phyloP scores from a whole-genome alignment of 2,113 vertebrate genomes.

The Mungos mungo region DNA sequence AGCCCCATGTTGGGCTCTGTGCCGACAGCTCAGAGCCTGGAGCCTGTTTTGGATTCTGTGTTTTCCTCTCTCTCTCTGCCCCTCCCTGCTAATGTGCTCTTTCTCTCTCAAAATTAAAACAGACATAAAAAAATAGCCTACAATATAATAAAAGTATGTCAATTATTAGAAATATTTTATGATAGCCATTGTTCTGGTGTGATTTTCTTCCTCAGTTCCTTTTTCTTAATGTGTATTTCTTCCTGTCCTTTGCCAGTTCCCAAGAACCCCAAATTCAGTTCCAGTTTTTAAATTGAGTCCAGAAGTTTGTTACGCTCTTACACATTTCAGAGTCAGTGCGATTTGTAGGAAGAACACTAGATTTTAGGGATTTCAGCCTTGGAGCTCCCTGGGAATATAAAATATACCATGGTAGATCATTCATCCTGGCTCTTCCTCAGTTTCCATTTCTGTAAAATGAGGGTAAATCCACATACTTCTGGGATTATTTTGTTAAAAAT shows the following conservation, averaged over 20 bases:
- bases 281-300: not conserved
- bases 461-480: not conserved
- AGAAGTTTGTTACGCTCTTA: not conserved
- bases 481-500: not conserved
- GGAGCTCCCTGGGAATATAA: not conserved
- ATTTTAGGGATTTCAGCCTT: not conserved
- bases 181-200: not conserved
- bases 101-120: too few relatives aligned
- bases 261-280: not conserved
- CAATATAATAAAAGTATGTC: not conserved
- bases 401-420: not conserved
- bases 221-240: not conserved
- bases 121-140: not conserved
- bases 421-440: not conserved
- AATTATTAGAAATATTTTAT: not conserved
- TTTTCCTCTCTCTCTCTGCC: too few relatives aligned
- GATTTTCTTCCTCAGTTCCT: not conserved
- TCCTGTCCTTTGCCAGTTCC: not conserved
- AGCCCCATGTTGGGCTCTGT: too few relatives aligned
- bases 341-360: not conserved
- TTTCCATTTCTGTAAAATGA: not conserved
- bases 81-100: too few relatives aligned
- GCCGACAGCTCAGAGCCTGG: too few relatives aligned
- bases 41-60: too few relatives aligned
- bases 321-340: not conserved